Evolutionary conservation across 2,888 invertebrate species (phyloP), one percentile per base, ranked within the genome.

Genomic region (Andrena bicolor): DNA sequence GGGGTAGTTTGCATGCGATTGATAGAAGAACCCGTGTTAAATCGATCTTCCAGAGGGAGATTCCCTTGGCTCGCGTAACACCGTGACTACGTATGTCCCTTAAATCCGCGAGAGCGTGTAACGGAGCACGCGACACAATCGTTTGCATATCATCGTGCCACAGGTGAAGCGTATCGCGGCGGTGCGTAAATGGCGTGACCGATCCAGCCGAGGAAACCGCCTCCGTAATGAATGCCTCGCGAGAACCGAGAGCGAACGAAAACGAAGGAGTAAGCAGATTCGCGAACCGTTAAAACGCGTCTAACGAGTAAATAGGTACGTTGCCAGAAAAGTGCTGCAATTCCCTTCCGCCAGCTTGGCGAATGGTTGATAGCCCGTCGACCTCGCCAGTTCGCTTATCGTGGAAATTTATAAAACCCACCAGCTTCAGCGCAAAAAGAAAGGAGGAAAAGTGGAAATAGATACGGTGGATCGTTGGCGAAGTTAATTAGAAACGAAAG

Each of bases 131-230:
- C 82, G 76, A 69, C 68, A 70, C 32, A 60, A 75, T 68, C 83
- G 84, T 84, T 83, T 83, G 84, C 83, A 83, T 83, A 83, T 82
- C 58, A 72, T 82, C 82, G 56, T 68, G 49, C 20, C 28, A 41
- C 23, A 32, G 58, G 53, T 70, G 56, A 72, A 82, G 61, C 51
- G 69, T 83, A 69, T 73, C 68, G 63, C 64, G 5, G 6, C 4
- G 30, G 28, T 30, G 20, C 53, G 49, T 71, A 73, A 32, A 64
- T 79, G 61, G n/a, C 23, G 56, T 35, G 63, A 64, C 69, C 80
- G 64, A 41, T 41, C 56, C 30, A 1, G 10, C 32, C 35, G 23
- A 23, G 49, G 8, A 49, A 64, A 70, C 61, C 61, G 10, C 35
- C 16, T 10, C 48, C 41, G n/a, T 41, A 61, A 28, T 63, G 41